A percentile compares a stretch with the other conserved stretches of the same genome.
phyloP scores from a whole-genome alignment of 2,797 vertebrate species.

The Mallotus villosus region DNA sequence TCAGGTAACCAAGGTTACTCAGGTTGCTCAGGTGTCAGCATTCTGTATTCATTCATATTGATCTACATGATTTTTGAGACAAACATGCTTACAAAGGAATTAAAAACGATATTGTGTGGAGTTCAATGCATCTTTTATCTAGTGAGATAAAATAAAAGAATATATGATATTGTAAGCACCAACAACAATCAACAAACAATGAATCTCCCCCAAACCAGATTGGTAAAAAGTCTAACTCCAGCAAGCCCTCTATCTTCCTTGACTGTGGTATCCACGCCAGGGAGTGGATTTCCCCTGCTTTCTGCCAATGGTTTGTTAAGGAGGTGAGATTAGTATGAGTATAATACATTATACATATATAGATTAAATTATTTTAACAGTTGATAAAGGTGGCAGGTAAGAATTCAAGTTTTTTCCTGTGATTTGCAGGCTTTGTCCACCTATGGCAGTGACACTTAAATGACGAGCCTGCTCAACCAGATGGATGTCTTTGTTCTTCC shows the following conservation, averaged over 20 bases:
- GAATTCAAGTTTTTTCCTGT: neutral
- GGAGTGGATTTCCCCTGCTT: constrained; percentile 94
- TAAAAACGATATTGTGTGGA: neutral
- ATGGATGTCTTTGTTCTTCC: constrained; percentile 90
- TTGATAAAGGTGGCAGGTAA: neutral
- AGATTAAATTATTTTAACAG: no score
- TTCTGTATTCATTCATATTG: neutral
- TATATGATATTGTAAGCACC: neutral
- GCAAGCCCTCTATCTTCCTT: constrained; percentile 89
- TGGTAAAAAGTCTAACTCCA: constrained; percentile 73
- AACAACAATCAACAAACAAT: neutral
- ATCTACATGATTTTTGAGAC: neutral
- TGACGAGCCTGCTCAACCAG: constrained; percentile 83
- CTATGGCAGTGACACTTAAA: constrained; percentile 79
- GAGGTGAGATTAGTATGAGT: constrained; percentile 71
- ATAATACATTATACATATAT: no score
- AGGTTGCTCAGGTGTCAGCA: neutral
- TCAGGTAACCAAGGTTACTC: constrained; percentile 80
- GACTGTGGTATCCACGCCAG: constrained; percentile 96
- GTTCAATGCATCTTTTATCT: neutral
- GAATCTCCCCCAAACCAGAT: constrained; percentile 69
- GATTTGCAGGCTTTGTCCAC: constrained; percentile 81
- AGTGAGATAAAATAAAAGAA: neutral
- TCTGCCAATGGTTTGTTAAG: constrained; percentile 97
- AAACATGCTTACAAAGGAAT: neutral